These are phyloP conservation scores for Formica exsecta DNA, from an alignment of 1,140 invertebrate species.

Conservation along the genomic window DNA sequence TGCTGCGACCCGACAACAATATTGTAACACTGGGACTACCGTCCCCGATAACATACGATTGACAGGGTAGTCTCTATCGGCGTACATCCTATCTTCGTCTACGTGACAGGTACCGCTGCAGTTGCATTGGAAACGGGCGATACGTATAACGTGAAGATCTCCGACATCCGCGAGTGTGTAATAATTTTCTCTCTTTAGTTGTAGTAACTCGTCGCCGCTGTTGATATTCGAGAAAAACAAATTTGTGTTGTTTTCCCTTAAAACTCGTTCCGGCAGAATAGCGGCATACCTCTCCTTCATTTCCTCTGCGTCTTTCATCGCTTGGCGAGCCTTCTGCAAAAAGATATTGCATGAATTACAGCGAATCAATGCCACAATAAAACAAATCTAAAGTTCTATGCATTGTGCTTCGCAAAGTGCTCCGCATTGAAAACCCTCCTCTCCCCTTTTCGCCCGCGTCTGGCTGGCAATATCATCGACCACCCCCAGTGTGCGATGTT, in stretches of 20 bases:
- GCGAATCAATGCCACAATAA: slow-evolving; percentile 1
- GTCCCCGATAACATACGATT: slow-evolving; percentile 40
- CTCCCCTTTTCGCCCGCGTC: not conserved
- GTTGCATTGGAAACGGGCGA: slow-evolving; percentile 70
- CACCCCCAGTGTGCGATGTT: not conserved
- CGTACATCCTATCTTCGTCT: slow-evolving; percentile 36
- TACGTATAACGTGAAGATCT: slow-evolving; percentile 77
- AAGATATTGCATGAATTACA: not conserved
- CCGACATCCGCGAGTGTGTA: slow-evolving; percentile 73
- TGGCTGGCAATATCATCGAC: not conserved
- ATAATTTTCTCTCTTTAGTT: slow-evolving; percentile 64
- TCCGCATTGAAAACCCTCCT: slow-evolving; percentile 4
- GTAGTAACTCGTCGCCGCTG: slow-evolving; percentile 73
- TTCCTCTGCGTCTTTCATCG: slow-evolving; percentile 44
- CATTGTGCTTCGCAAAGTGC: not conserved
- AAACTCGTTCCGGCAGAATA: slow-evolving; percentile 69
- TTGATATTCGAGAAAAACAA: slow-evolving; percentile 74
- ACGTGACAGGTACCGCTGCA: slow-evolving; percentile 69
- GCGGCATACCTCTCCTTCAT: slow-evolving; percentile 38
- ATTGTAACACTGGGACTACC: slow-evolving; percentile 21
- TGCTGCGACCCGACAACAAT: slow-evolving; percentile 52
- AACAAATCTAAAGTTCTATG: slow-evolving; percentile 19
- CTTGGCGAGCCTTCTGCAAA: slow-evolving; percentile 38
- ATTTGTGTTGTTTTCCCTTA: slow-evolving; percentile 72
- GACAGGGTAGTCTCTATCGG: slow-evolving; percentile 56